phyloP scores from a whole-genome alignment of 2,113 vertebrate species.

The Cepphus grylle region DNA sequence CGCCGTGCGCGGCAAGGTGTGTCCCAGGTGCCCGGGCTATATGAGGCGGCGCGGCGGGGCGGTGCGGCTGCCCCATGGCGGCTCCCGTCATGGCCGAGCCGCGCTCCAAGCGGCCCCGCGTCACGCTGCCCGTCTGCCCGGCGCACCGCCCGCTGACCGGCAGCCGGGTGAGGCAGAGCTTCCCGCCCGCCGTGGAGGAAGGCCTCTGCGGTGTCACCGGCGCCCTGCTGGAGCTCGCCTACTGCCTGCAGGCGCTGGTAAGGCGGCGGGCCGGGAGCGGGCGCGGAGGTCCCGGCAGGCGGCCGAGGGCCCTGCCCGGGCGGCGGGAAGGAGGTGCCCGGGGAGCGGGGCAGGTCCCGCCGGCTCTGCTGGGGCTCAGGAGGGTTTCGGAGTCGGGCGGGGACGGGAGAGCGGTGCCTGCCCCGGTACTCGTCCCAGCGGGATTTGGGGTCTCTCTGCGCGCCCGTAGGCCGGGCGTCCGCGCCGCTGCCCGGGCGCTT shows the following conservation, averaged over 20 bases:
- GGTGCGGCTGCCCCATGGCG: background rate
- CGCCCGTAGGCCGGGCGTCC: too few relatives aligned
- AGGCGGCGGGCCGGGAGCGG: background rate
- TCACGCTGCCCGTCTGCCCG: conserved; percentile 60
- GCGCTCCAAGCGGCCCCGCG: conserved; percentile 63
- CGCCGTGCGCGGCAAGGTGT: background rate
- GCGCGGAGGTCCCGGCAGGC: background rate
- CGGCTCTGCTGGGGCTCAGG: background rate
- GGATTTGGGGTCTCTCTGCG: rapidly evolving
- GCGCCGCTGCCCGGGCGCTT: too few relatives aligned
- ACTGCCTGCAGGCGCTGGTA: conserved; percentile 77
- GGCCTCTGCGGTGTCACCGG: conserved; percentile 73
- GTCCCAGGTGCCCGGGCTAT: conserved; percentile 21
- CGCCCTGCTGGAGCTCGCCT: conserved; percentile 70
- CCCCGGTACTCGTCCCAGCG: background rate
- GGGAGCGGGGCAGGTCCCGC: background rate
- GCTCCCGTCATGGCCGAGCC: conserved; percentile 62
- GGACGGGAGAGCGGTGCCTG: background rate
- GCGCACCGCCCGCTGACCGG: conserved; percentile 32
- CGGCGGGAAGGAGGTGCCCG: background rate
- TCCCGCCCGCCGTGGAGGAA: conserved; percentile 74
- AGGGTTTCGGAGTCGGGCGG: background rate
- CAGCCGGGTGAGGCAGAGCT: conserved; percentile 62
- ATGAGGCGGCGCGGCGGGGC: background rate
- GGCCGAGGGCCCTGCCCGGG: background rate